Evolutionary conservation across 2,113 vertebrate genomes (phyloP), one percentile per base, ranked within the genome.

Genomic region (Lampris megalopsis): DNA sequence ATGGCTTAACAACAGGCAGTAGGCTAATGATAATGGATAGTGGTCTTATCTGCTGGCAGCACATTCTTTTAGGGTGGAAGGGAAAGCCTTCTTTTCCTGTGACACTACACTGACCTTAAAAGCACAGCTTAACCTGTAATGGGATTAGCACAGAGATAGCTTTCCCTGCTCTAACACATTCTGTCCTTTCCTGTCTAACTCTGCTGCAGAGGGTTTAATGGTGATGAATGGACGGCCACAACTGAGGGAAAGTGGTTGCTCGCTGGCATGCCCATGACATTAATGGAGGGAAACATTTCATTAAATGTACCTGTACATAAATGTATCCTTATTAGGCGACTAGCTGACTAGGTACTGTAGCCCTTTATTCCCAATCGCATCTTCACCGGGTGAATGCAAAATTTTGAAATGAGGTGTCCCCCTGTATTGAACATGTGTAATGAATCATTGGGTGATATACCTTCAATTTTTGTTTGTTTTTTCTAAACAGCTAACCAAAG

Each of bases 101-200:
- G 47, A 56, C 61, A 70, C 60, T 68, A 71, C 74, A 78, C 65
- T 90, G 87, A 91, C 91, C 91, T 91, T 86, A 79, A 93, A 90
- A 91, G 79, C 11, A 2, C 73, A 89, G 88, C 90, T 92, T 93
- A 93, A 91, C 75, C 79, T 80, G 35, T 92, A 92, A 92, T 92
- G 79, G 83, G 92, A 92, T 94, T 93, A 91, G 74, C 63, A 70
- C 63, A 72, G 76, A 63, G 75, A 65, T 71, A 63, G 69, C 85
- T 88, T 84, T 87, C 81, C 80, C 81, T 86, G 77, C 68, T 71
- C 74, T 11, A 53, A 69, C 80, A 61, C 76, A 60, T 49, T 63
- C 41, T 53, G 5, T 3, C 11, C 50, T 53, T 71, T 50, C 68
- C 74, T 37, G 37, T 79, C 81, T 73, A 68, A 24, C 24, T 73